Conservation (phyloP, 1,140 invertebrate species). For the Cecropterus lyciades region DNA sequence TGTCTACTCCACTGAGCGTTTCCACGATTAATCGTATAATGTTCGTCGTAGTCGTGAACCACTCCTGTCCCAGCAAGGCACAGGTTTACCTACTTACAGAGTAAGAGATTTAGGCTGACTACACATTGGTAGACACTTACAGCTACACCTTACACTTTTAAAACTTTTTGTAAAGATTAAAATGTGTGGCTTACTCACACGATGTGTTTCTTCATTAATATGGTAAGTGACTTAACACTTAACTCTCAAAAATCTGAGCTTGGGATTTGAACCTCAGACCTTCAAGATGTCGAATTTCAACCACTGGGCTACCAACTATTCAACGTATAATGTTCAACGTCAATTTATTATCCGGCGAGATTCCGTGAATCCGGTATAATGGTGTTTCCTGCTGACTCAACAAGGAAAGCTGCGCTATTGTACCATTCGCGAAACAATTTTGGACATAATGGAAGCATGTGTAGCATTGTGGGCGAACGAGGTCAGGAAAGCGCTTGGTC, state of each 20-base stretch:
- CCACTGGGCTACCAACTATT: conserved; percentile 9
- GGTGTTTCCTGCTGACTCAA: conserved; percentile 25
- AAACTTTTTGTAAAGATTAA: too few species aligned
- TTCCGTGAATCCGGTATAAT: conserved; percentile 20
- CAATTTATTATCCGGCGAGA: conserved; percentile 1
- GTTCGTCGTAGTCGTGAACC: not conserved
- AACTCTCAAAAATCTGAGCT: too few species aligned
- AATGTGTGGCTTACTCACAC: too few species aligned
- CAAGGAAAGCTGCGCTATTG: conserved; percentile 31
- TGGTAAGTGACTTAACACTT: too few species aligned
- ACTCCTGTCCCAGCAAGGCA: too few species aligned
- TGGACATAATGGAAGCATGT: conserved; percentile 34
- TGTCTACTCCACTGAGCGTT: conserved; percentile 15
- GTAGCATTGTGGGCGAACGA: conserved; percentile 32
- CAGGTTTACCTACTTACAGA: too few species aligned
- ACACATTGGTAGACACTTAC: too few species aligned
- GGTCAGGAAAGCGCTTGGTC: conserved; percentile 28
- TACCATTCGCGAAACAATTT: conserved; percentile 29
- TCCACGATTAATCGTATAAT: conserved; percentile 18
- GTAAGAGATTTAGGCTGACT: too few species aligned
- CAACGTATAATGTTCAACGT: conserved; percentile 6
- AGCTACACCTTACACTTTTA: too few species aligned
- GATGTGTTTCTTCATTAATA: too few species aligned
- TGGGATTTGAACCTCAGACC: too few species aligned
- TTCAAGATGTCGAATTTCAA: too few species aligned